A percentile compares a stretch with the other conserved stretches of the same genome.
These are phyloP conservation scores for Laspeyria flexula DNA, from an alignment of 2,888 invertebrate species.

Conservation along the genomic window DNA sequence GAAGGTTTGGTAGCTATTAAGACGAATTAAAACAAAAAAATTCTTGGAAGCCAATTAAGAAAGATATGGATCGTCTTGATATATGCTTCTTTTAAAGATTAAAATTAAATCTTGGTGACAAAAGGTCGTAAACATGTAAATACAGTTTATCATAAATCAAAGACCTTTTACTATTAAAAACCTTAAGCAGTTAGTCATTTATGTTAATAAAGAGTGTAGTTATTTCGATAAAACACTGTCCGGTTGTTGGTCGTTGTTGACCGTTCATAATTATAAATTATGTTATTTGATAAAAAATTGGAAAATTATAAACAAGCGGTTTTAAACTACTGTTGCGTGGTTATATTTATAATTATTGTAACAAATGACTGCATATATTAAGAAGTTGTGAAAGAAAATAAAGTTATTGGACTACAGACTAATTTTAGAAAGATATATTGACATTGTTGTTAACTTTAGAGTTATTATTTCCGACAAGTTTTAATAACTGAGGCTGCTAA, in stretches of 20 bases:
- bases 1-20: too few relatives aligned
- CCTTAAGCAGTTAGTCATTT: slow-evolving; percentile 3
- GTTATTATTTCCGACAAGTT: too few relatives aligned
- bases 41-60: too few relatives aligned
- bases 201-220: slow-evolving; percentile 11
- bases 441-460: neutral
- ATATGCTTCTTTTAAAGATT: neutral
- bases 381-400: neutral
- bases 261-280: slow-evolving; percentile 1
- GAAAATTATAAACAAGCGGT: neutral
- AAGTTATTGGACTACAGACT: neutral
- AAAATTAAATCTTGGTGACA: neutral
- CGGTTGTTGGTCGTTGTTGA: neutral
- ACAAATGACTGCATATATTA: neutral
- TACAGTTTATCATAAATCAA: neutral
- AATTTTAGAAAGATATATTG: neutral
- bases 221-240: too few relatives aligned
- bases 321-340: slow-evolving; percentile 2
- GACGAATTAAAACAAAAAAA: too few relatives aligned
- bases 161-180: neutral
- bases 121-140: neutral
- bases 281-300: neutral
- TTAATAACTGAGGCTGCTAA: too few relatives aligned
- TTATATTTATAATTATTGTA: neutral
- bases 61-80: neutral